Evolutionary conservation across 2,113 vertebrate species (phyloP).

Genomic region (Eulemur rufifrons): DNA sequence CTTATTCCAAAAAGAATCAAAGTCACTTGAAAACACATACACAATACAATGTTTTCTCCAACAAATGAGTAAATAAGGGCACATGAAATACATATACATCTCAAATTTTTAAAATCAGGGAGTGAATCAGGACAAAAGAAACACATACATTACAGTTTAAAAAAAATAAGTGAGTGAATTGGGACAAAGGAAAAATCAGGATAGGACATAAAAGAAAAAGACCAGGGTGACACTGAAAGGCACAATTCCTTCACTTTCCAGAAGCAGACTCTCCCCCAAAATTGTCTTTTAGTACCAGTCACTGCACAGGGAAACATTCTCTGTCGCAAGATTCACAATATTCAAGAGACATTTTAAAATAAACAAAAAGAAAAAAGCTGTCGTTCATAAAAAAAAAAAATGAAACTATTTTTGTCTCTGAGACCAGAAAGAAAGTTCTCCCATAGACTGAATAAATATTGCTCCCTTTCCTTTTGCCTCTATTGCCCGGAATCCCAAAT

Average conservation of each 20-base stretch:
- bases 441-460: not conserved
- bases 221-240: not conserved
- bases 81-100: not conserved
- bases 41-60: not conserved
- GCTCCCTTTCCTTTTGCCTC: not conserved
- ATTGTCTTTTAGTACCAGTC: not conserved
- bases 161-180: not conserved
- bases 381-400: not conserved
- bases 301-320: not conserved
- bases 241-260: not conserved
- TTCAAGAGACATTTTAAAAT: not conserved
- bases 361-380: not conserved
- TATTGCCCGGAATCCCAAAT: not conserved
- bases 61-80: not conserved
- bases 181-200: constrained; percentile 10
- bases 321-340: not conserved
- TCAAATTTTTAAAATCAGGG: not conserved
- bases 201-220: not conserved
- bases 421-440: constrained; percentile 1
- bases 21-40: not conserved
- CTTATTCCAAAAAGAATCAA: constrained; percentile 46
- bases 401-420: not conserved
- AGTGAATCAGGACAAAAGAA: not conserved
- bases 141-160: not conserved
- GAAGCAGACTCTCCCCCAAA: not conserved